Percentiles rank a stretch among this genome's conserved stretches.
Conservation (phyloP, 2,113 vertebrate genomes). For the Desmodus rotundus region DNA sequence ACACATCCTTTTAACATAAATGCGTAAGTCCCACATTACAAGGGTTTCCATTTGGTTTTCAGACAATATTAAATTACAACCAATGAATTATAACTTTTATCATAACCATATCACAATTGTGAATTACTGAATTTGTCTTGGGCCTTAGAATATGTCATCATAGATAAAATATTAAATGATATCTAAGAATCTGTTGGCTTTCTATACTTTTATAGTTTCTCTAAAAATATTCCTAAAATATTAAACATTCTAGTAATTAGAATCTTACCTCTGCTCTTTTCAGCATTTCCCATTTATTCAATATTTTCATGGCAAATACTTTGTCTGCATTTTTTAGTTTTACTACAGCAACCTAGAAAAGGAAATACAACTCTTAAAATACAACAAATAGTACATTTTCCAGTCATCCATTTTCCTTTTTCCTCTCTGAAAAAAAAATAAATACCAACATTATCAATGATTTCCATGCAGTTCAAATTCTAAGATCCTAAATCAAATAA, state of each 20-base stretch:
- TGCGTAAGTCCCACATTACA: background rate
- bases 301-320: slow-evolving; percentile 99
- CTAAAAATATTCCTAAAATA: slow-evolving; percentile 19
- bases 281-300: slow-evolving; percentile 99
- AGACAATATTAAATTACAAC: background rate
- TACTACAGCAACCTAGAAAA: slow-evolving; percentile 94
- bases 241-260: background rate
- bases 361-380: slow-evolving; percentile 50
- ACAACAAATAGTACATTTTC: slow-evolving; percentile 7
- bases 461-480: slow-evolving; percentile 53
- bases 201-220: background rate
- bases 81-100: background rate
- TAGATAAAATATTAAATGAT: slow-evolving; percentile 20
- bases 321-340: slow-evolving; percentile 97
- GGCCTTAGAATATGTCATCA: background rate
- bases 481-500: slow-evolving; percentile 62
- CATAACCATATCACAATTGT: background rate
- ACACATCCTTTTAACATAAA: background rate
- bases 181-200: background rate
- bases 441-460: slow-evolving; percentile 60
- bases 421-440: slow-evolving; percentile 64
- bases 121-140: background rate
- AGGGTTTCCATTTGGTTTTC: background rate
- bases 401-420: slow-evolving; percentile 66
- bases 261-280: slow-evolving; percentile 96